Percentiles rank a stretch among this genome's conserved stretches.
Evolutionary conservation across 2,888 invertebrate genomes (phyloP).

Genomic region (Cephus pygmeus): DNA sequence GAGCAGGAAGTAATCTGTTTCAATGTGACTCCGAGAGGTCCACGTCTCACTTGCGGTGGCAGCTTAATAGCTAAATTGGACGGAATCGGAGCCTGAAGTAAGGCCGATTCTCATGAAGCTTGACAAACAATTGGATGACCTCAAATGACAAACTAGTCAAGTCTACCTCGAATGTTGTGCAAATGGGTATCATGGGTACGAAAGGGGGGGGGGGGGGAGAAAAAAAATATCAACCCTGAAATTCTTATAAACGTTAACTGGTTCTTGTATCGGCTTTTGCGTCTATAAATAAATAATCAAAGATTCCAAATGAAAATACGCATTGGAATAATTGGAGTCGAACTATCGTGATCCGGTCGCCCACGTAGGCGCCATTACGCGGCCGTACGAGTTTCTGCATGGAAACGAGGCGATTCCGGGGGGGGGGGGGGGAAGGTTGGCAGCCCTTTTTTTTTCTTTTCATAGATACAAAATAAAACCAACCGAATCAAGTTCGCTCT

Average conservation of each 20-base stretch:
- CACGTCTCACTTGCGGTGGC: conserved; percentile 20
- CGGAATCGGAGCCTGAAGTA: neutral
- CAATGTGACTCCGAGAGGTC: conserved; percentile 43
- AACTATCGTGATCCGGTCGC: conserved; percentile 35
- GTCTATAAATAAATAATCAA: conserved; percentile 2
- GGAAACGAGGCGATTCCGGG: neutral
- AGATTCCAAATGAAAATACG: neutral
- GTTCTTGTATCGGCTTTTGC: neutral
- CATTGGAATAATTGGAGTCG: neutral
- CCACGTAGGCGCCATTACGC: conserved; percentile 53
- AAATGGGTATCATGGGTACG: too few relatives aligned
- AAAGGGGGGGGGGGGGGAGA: too few relatives aligned
- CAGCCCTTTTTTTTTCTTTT: too few relatives aligned
- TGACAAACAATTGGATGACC: neutral
- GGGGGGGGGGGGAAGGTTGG: neutral
- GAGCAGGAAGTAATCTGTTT: conserved; percentile 62
- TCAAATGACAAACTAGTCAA: neutral
- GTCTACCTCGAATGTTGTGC: too few relatives aligned
- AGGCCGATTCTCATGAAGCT: neutral
- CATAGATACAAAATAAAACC: neutral
- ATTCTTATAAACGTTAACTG: conserved; percentile 36
- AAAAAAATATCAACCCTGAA: neutral
- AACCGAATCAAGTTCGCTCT: neutral
- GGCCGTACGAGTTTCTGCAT: neutral
- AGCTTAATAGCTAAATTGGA: conserved; percentile 3